Percentiles rank a stretch among this genome's conserved stretches.
Conservation (phyloP, 2,888 invertebrate genomes). For the Helleia helle region DNA sequence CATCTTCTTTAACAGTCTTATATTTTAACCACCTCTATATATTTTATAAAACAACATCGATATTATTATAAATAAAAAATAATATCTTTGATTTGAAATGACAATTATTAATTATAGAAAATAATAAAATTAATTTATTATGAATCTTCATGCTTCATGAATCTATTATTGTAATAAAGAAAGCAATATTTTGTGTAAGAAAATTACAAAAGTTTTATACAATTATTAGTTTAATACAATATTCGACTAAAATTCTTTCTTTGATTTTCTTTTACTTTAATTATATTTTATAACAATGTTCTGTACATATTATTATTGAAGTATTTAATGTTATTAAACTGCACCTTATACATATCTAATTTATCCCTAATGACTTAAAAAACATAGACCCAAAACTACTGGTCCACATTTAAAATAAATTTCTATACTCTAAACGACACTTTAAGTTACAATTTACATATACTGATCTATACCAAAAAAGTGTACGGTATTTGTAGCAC, state of each 20-base stretch:
- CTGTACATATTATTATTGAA: not conserved
- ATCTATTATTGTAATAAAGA: not conserved
- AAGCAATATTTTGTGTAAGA: slow-evolving; percentile 1
- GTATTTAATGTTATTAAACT: not conserved
- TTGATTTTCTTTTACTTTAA: not conserved
- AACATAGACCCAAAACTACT: slow-evolving; percentile 27
- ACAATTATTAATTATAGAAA: too few relatives aligned
- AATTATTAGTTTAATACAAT: not conserved
- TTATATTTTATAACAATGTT: not conserved
- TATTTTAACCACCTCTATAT: not conserved
- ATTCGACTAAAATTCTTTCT: not conserved
- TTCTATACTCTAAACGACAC: not conserved
- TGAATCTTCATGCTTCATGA: too few relatives aligned
- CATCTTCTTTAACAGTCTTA: slow-evolving; percentile 7
- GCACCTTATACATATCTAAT: not conserved
- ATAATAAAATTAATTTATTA: too few relatives aligned
- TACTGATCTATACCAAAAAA: slow-evolving; percentile 24
- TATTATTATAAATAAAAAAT: not conserved
- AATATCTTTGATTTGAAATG: not conserved
- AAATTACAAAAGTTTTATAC: slow-evolving; percentile 10
- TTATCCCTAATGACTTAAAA: slow-evolving; percentile 9
- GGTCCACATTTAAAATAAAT: slow-evolving; percentile 23
- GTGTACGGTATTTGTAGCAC: slow-evolving; percentile 55
- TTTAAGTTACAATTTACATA: slow-evolving; percentile 33
- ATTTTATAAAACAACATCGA: not conserved